Base-by-base conservation (phyloP, 2,113 vertebrate species). In the Pelecanus crispus region DNA sequence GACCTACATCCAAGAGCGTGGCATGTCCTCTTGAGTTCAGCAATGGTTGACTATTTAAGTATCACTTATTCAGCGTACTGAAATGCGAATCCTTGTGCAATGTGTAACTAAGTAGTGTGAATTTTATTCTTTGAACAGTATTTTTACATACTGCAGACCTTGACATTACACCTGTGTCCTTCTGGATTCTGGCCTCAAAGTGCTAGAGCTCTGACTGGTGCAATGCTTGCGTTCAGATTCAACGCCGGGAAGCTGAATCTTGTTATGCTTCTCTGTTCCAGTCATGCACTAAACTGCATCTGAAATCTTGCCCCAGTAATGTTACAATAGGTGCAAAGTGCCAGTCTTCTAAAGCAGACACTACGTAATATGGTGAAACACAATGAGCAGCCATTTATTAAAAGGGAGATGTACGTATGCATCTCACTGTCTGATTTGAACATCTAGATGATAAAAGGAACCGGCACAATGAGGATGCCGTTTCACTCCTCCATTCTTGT, bases 381-480 rank as follows among this genome's bases (percentile, higher is more conserved):
- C 63, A 95, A 71, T 12, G 28, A 88, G 31, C 16, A 80, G 20
- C 36, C 5, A 20, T 86, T 96, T 90, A 93, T 94, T 90, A 38
- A 75, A 13, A 68, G 16, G n/a, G 5, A 81, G 25, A 73, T 26
- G 49, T 73, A 47, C 1, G 5, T 59, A 21, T 91, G 85, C 72
- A 84, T 71, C 63, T 80, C 82, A 26, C 34, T 44, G 56, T 68
- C 88, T 94, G 61, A 84, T 75, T 91, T 87, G 80, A 93, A 72
- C 61, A 84, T 84, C 28, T 58, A 40, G 65, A 75, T 91, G 83
- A 96, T 94, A 91, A 96, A 92, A 96, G 77, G 56, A 93, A 50
- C 31, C 49, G 4, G 88, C 88, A 86, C 85, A 93, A 88, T 83
- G 71, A 96, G 75, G 59, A 67, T 90, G 55, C 34, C 1, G 0